Evolutionary conservation across 2,797 vertebrate species (phyloP).

Genomic region (Miichthys miiuy): DNA sequence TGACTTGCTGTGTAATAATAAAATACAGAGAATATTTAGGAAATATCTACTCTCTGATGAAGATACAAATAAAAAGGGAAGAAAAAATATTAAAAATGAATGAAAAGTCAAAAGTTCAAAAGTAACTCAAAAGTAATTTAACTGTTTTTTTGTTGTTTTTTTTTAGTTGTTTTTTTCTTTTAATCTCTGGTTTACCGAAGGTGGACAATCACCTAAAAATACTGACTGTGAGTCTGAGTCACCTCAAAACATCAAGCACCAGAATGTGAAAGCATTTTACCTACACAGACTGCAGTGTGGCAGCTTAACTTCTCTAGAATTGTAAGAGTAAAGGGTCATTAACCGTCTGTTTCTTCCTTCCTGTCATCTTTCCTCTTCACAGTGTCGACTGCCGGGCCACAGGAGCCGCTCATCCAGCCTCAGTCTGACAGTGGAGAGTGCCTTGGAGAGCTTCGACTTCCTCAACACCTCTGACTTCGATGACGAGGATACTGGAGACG

Average conservation of each 20-base stretch:
- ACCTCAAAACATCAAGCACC: neutral
- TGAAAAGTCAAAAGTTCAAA: neutral
- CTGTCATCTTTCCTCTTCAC: conserved; percentile 26
- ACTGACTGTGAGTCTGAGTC: neutral
- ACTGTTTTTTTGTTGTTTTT: no score
- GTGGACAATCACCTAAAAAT: neutral
- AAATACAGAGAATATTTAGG: neutral
- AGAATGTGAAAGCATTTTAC: neutral
- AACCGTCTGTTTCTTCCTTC: neutral
- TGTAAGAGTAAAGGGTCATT: neutral
- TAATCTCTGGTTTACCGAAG: neutral
- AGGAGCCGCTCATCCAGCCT: conserved; percentile 96
- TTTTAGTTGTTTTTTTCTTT: neutral
- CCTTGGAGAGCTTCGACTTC: conserved; percentile 99
- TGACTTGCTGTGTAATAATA: neutral
- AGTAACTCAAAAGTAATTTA: neutral
- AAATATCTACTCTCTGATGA: neutral
- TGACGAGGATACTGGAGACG: conserved; percentile 92
- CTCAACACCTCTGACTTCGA: conserved; percentile 99
- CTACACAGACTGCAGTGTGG: neutral
- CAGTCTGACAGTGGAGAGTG: conserved; percentile 97
- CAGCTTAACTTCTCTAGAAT: neutral
- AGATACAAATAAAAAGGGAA: neutral
- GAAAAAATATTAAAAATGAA: no score
- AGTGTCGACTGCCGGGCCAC: conserved; percentile 94